Percentiles rank a stretch among this genome's conserved stretches.
Evolutionary conservation across 1,140 invertebrate species (phyloP).

Genomic region (Bactericera cockerelli): DNA sequence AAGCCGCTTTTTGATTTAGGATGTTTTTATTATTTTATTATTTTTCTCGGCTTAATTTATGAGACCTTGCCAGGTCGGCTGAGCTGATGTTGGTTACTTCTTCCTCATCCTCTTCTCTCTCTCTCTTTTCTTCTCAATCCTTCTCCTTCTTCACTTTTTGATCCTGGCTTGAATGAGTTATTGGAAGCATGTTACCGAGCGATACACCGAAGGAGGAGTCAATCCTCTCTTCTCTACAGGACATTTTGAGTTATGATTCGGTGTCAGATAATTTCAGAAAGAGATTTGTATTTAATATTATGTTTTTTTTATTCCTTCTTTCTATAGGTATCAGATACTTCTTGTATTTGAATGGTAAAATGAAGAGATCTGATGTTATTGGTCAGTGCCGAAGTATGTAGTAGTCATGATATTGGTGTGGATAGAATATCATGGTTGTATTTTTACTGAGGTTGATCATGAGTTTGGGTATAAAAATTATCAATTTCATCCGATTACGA

Average conservation of each 20-base stretch:
- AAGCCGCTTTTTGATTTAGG: conserved; percentile 6
- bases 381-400: too few relatives aligned
- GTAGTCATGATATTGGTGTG: too few relatives aligned
- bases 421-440: too few relatives aligned
- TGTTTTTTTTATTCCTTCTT: background rate
- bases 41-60: conserved; percentile 6
- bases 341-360: too few relatives aligned
- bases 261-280: conserved; percentile 6
- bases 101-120: background rate
- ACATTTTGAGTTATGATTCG: conserved; percentile 2
- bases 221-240: conserved; percentile 1
- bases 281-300: background rate
- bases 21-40: conserved; percentile 2
- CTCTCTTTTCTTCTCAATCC: too few relatives aligned
- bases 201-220: conserved; percentile 2
- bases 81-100: background rate
- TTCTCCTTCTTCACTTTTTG: background rate
- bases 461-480: too few relatives aligned
- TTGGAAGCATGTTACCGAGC: background rate
- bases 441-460: too few relatives aligned
- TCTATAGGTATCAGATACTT: too few relatives aligned
- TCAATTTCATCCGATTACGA: too few relatives aligned
- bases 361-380: too few relatives aligned
- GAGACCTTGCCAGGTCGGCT: conserved; percentile 6
- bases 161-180: conserved; percentile 6